These are phyloP conservation scores for Liasis olivaceus DNA, from an alignment of 2,797 vertebrate genomes.

Conservation along the genomic window DNA sequence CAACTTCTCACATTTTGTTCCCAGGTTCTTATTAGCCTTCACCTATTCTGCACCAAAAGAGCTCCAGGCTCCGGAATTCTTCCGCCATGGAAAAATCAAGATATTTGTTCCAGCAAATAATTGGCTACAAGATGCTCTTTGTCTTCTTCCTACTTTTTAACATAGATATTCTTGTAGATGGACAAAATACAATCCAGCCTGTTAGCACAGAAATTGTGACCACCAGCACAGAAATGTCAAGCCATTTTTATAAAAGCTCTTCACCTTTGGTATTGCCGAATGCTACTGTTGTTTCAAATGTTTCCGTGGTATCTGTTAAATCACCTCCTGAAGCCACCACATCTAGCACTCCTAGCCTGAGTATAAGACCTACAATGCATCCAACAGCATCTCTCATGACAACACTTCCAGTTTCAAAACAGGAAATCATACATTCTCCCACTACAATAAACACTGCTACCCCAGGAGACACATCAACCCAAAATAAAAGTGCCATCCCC, in stretches of 20 bases:
- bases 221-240: accelerated
- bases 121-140: not conserved
- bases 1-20: not conserved
- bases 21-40: not conserved
- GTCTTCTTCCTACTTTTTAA: not conserved
- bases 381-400: accelerated
- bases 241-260: not conserved
- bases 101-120: not conserved
- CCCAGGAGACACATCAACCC: too few species aligned
- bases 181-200: not conserved
- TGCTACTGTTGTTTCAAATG: too few species aligned
- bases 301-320: accelerated
- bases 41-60: not conserved
- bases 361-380: accelerated
- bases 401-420: too few species aligned
- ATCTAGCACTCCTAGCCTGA: accelerated
- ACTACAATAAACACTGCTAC: accelerated
- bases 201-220: accelerated
- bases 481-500: too few species aligned
- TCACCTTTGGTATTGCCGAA: accelerated
- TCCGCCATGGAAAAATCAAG: not conserved
- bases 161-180: too few species aligned
- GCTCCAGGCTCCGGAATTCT: not conserved
- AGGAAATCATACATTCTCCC: too few species aligned
- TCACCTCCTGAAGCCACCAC: accelerated